Conservation (phyloP, 2,888 invertebrate genomes). For the Physocephala rufipes region DNA sequence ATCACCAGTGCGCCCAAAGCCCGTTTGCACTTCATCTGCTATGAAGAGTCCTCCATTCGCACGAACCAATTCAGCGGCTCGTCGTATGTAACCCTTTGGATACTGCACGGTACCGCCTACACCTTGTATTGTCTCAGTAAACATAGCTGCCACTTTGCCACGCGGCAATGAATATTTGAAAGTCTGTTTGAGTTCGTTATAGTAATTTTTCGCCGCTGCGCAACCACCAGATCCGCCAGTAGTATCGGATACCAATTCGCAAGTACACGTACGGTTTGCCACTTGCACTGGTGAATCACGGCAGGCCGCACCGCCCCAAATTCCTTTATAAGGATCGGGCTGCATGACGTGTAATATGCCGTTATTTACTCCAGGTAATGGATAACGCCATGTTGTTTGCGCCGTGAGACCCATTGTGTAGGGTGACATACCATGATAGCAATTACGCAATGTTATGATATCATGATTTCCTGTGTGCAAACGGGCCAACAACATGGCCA, state of each 20-base stretch:
- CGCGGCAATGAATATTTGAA: slow-evolving; percentile 82
- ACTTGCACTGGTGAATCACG: slow-evolving; percentile 87
- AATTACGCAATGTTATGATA: slow-evolving; percentile 85
- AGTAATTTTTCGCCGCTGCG: slow-evolving; percentile 79
- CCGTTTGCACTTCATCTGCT: slow-evolving; percentile 96
- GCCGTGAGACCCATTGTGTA: slow-evolving; percentile 85
- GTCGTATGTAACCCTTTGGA: slow-evolving; percentile 85
- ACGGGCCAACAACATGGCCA: slow-evolving; percentile 88
- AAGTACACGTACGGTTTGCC: slow-evolving; percentile 74
- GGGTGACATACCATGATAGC: slow-evolving; percentile 92
- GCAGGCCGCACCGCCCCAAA: slow-evolving; percentile 89
- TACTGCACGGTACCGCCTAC: slow-evolving; percentile 94
- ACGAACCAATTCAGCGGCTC: slow-evolving; percentile 80
- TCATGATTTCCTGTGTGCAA: slow-evolving; percentile 86
- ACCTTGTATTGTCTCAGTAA: slow-evolving; percentile 96
- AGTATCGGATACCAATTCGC: slow-evolving; percentile 56
- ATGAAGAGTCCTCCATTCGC: slow-evolving; percentile 88
- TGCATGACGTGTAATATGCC: slow-evolving; percentile 90
- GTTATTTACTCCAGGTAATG: slow-evolving; percentile 72
- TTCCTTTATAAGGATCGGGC: slow-evolving; percentile 90
- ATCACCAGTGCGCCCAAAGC: slow-evolving; percentile 94
- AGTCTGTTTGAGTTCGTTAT: slow-evolving; percentile 76
- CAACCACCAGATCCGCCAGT: slow-evolving; percentile 73
- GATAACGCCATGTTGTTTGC: slow-evolving; percentile 80
- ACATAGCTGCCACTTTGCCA: slow-evolving; percentile 84